phyloP scores from a whole-genome alignment of 2,113 vertebrate genomes.

The Apaloderma vittatum region DNA sequence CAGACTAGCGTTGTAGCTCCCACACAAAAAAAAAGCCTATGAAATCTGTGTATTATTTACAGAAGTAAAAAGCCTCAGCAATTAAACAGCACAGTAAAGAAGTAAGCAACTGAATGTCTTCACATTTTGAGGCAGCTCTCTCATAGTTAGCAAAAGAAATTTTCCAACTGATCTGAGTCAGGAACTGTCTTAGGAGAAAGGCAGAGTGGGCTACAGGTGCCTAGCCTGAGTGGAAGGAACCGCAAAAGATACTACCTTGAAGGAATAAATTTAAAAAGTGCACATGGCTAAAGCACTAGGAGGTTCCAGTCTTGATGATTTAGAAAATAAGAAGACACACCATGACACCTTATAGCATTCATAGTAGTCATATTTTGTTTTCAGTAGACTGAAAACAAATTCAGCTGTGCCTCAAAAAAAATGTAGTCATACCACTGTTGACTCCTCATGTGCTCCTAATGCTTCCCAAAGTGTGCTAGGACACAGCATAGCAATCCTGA shows the following conservation, averaged over 20 bases:
- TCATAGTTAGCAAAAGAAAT: background rate
- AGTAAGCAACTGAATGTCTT: background rate
- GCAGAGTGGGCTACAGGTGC: background rate
- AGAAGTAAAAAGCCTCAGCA: background rate
- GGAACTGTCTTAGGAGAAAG: background rate
- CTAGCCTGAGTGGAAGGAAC: background rate
- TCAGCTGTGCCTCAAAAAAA: background rate
- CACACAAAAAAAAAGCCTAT: background rate
- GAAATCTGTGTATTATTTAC: background rate
- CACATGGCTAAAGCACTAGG: background rate
- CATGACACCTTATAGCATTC: background rate
- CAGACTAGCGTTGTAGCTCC: background rate
- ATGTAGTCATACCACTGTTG: background rate
- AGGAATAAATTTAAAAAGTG: background rate
- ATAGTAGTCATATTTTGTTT: background rate
- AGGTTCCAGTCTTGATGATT: background rate
- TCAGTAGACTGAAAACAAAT: background rate
- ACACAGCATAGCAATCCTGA: background rate
- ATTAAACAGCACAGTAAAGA: background rate
- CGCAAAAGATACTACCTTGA: accelerated
- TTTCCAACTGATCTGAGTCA: background rate
- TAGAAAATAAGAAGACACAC: background rate
- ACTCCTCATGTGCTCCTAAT: background rate
- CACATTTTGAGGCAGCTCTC: background rate
- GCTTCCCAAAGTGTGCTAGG: background rate